Percentiles rank a stretch among this genome's conserved stretches.
phyloP scores from a whole-genome alignment of 1,140 invertebrate genomes.

The Drosophila sp. region DNA sequence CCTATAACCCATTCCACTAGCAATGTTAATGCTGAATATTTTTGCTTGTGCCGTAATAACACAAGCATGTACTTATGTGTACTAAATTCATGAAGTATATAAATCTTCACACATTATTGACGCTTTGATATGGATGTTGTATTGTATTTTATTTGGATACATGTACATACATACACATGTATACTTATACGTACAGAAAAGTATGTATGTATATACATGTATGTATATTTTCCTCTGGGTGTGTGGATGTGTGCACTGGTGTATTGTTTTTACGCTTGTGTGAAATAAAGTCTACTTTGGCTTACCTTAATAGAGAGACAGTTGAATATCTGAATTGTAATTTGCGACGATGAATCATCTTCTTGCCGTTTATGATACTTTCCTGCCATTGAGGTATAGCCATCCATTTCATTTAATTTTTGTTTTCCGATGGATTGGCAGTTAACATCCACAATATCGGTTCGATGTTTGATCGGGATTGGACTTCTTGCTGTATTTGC shows the following conservation, averaged over 20 bases:
- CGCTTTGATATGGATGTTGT: no score
- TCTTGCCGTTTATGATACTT: constrained; percentile 60
- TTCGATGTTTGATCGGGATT: constrained; percentile 17
- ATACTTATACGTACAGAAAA: constrained; percentile 22
- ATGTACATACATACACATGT: constrained; percentile 26
- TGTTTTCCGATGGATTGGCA: constrained; percentile 18
- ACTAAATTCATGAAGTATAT: no score
- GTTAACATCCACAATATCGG: constrained; percentile 19
- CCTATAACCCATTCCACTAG: constrained; percentile 35
- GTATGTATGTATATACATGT: constrained; percentile 23
- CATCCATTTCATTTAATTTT: constrained; percentile 26
- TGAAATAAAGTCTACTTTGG: constrained; percentile 69
- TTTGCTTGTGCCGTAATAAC: constrained; percentile 65
- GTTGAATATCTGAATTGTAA: constrained; percentile 81
- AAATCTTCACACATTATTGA: no score
- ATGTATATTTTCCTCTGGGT: not conserved
- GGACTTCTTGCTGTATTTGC: constrained; percentile 17
- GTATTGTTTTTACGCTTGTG: constrained; percentile 57
- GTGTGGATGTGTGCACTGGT: constrained; percentile 41
- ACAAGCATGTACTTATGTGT: constrained; percentile 26
- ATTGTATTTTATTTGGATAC: no score
- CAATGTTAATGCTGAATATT: constrained; percentile 54
- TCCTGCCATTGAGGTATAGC: constrained; percentile 43
- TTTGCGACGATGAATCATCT: constrained; percentile 79
- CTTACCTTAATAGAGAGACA: constrained; percentile 83